A percentile compares a stretch with the other conserved stretches of the same genome.
Evolutionary conservation across 1,140 invertebrate species (phyloP).

Genomic region (Maconellicoccus hirsutus): DNA sequence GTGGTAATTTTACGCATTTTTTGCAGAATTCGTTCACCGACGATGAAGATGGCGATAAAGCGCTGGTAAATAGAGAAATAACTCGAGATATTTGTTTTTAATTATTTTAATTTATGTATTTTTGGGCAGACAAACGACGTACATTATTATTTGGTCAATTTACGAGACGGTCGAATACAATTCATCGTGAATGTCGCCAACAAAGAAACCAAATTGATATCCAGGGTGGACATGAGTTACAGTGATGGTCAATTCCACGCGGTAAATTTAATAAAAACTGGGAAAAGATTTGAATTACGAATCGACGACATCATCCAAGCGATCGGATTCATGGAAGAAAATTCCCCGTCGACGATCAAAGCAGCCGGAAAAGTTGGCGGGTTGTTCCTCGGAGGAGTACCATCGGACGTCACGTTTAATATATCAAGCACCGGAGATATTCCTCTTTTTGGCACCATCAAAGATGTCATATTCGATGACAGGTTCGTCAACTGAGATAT

Average conservation of each 20-base stretch:
- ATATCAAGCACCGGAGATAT: constrained; percentile 41
- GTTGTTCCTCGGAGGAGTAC: constrained; percentile 41
- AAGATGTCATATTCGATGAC: constrained; percentile 67
- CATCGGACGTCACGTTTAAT: constrained; percentile 40
- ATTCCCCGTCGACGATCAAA: constrained; percentile 40
- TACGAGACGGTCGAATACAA: constrained; percentile 51
- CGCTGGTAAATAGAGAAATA: too few species aligned
- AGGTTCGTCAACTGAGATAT: too few species aligned
- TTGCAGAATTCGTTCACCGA: too few species aligned
- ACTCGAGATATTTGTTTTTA: too few species aligned
- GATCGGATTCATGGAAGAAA: constrained; percentile 40
- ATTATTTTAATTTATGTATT: constrained; percentile 1
- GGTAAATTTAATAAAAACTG: constrained; percentile 39
- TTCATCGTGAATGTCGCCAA: constrained; percentile 55
- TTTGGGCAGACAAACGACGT: constrained; percentile 34
- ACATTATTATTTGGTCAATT: constrained; percentile 54
- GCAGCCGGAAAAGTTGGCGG: constrained; percentile 39
- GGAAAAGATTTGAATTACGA: constrained; percentile 47
- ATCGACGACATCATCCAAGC: constrained; percentile 50
- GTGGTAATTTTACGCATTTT: not conserved
- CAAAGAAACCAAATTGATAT: constrained; percentile 41
- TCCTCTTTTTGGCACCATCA: constrained; percentile 60
- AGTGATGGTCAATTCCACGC: constrained; percentile 40
- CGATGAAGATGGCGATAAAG: not conserved
- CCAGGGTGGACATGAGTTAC: constrained; percentile 30